Evolutionary conservation across 2,113 vertebrate genomes (phyloP), one percentile per base, ranked within the genome.

Genomic region (Grus americana): DNA sequence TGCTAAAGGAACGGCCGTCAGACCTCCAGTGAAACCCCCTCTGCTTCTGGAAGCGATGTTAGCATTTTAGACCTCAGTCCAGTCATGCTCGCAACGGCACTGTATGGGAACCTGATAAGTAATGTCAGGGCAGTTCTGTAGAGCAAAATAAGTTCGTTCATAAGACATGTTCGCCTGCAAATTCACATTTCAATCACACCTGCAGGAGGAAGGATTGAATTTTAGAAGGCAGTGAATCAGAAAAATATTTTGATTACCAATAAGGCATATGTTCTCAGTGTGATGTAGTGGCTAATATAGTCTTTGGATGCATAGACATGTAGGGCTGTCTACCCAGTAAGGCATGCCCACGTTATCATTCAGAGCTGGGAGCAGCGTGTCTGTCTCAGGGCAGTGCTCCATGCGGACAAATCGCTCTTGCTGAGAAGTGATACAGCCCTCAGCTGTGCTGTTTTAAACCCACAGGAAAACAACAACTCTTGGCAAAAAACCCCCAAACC

Each of bases 151-250:
- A 75, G 12, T 46, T 84, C 32, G 29, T 62, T 84, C 34, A 10
- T 24, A 83, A 46, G 42, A 78, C 18, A 32, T 1, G 4, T 62
- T 79, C 55, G 68, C 42, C 55, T 71, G n/a, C 21, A 80, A 76
- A 90, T 62, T 90, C 75, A 44, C 8, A 67, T 90, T 92, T 71
- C 55, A 55, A 36, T 81, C 47, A 68, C 27, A 88, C 15, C 34
- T 88, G 26, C n/a, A 62, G 49, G 52, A 93, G 10, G 36, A 86
- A 89, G 16, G 26, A 36, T 8, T 75, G 36, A 40, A 68, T 89
- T 93, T 89, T 46, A 50, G 59, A 84, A 84, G 65, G 29, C 38
- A 86, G 26, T 27, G 40, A 92, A 89, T 85, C 47, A 82, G 81
- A 72, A 80, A 87, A 93, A 22, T 6, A 49, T 40, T 93, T 57